A percentile compares a stretch with the other conserved stretches of the same genome.
Conservation (phyloP, 2,888 invertebrate genomes). For the Calameuta filiformis region DNA sequence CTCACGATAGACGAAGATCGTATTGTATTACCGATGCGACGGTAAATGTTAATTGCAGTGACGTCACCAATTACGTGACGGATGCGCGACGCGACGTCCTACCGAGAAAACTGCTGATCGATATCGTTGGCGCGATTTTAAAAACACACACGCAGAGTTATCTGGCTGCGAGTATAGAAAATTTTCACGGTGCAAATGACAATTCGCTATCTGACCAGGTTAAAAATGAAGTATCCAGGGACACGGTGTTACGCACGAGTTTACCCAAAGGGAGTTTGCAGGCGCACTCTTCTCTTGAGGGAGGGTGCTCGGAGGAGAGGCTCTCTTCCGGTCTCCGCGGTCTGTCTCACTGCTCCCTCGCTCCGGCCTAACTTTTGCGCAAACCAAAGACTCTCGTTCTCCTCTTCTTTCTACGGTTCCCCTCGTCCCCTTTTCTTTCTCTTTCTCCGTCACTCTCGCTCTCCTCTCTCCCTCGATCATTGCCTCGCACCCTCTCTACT, state of each 20-base stretch:
- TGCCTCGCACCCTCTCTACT: constrained; percentile 22
- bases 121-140: not conserved
- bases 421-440: constrained; percentile 15
- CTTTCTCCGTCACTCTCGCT: constrained; percentile 13
- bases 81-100: not conserved
- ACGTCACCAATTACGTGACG: not conserved
- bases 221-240: not conserved
- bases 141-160: not conserved
- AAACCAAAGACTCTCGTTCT: constrained; percentile 43
- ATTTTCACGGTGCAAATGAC: not conserved
- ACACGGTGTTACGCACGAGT: not conserved
- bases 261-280: constrained; percentile 19
- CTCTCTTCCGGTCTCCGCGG: constrained; percentile 58
- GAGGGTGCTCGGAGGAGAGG: constrained; percentile 50
- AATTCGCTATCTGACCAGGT: not conserved
- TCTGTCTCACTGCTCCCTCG: constrained; percentile 53
- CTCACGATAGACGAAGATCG: not conserved
- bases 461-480: not conserved
- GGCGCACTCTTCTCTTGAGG: constrained; percentile 2
- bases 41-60: not conserved
- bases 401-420: constrained; percentile 17
- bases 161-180: not conserved
- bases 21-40: not conserved
- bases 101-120: not conserved
- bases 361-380: constrained; percentile 59